phyloP scores from a whole-genome alignment of 1,140 invertebrate species.

The Laodelphax striatellus region DNA sequence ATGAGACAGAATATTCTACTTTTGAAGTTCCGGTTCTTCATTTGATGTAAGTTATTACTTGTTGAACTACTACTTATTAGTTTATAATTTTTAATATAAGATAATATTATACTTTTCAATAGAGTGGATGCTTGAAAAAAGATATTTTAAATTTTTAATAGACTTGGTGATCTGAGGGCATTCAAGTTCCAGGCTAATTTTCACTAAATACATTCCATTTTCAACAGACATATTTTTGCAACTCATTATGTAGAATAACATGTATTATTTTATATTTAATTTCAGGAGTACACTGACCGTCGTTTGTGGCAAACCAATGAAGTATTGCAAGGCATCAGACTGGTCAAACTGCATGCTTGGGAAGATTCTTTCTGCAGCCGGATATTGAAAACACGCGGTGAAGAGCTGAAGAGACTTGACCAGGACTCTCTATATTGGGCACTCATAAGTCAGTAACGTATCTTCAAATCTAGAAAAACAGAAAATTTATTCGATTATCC shows the following conservation, averaged over 20 bases:
- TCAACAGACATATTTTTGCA: neutral
- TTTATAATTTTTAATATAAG: too few relatives aligned
- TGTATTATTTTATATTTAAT: neutral
- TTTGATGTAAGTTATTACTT: too few relatives aligned
- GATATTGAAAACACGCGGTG: slow-evolving; percentile 48
- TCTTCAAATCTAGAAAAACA: neutral
- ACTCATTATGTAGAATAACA: neutral
- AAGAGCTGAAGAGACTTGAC: slow-evolving; percentile 59
- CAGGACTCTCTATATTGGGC: slow-evolving; percentile 63
- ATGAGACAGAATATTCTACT: too few relatives aligned
- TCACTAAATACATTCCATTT: too few relatives aligned
- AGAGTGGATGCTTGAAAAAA: too few relatives aligned
- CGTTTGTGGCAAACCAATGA: slow-evolving; percentile 65
- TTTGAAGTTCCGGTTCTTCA: too few relatives aligned
- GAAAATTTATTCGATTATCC: neutral
- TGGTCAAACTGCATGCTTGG: slow-evolving; percentile 75
- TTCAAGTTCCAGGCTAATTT: too few relatives aligned
- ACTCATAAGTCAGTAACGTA: slow-evolving; percentile 53
- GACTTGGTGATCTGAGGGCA: too few relatives aligned
- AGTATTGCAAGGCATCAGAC: slow-evolving; percentile 65
- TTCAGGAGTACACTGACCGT: slow-evolving; percentile 55
- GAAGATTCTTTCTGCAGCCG: slow-evolving; percentile 57
- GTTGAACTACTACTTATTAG: too few relatives aligned
- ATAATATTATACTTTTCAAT: too few relatives aligned
- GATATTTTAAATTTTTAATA: too few relatives aligned